Evolutionary conservation across 1,140 invertebrate species (phyloP).

Genomic region (Temnothorax longispinosus): DNA sequence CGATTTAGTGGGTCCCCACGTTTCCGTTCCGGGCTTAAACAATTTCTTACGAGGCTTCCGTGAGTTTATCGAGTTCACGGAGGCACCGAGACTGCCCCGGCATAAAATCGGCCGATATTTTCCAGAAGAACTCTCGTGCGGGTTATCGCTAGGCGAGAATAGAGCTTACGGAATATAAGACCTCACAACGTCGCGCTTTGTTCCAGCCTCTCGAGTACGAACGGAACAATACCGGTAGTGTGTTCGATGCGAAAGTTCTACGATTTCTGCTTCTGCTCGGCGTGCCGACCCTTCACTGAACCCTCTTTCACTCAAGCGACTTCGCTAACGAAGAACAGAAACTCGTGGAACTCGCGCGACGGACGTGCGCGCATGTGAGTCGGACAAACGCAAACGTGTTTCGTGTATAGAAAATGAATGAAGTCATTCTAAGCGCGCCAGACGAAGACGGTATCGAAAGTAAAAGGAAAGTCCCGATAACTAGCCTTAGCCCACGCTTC

Average conservation of each 20-base stretch:
- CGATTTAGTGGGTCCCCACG: neutral
- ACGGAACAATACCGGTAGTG: conserved; percentile 75
- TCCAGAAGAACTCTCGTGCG: conserved; percentile 30
- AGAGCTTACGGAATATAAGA: conserved; percentile 66
- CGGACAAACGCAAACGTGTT: conserved; percentile 46
- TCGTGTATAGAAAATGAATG: conserved; percentile 67
- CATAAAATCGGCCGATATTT: conserved; percentile 52
- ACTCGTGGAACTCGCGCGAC: conserved; percentile 67
- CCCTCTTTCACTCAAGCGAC: conserved; percentile 69
- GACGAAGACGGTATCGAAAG: neutral
- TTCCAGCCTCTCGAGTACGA: conserved; percentile 62
- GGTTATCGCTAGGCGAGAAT: conserved; percentile 68
- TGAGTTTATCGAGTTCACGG: neutral
- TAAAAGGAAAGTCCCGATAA: conserved; percentile 21
- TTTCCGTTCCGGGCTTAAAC: neutral
- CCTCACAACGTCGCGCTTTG: conserved; percentile 74
- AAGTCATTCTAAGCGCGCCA: conserved; percentile 63
- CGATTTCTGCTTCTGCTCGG: conserved; percentile 64
- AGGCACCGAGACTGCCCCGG: neutral
- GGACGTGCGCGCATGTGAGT: conserved; percentile 53
- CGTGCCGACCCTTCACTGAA: conserved; percentile 66
- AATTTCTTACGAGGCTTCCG: conserved; percentile 11
- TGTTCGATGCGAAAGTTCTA: conserved; percentile 75
- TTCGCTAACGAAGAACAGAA: conserved; percentile 79
- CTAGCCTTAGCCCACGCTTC: neutral